A percentile compares a stretch with the other conserved stretches of the same genome.
Evolutionary conservation across 2,888 invertebrate species (phyloP).

Genomic region (Chelonus formosanus): DNA sequence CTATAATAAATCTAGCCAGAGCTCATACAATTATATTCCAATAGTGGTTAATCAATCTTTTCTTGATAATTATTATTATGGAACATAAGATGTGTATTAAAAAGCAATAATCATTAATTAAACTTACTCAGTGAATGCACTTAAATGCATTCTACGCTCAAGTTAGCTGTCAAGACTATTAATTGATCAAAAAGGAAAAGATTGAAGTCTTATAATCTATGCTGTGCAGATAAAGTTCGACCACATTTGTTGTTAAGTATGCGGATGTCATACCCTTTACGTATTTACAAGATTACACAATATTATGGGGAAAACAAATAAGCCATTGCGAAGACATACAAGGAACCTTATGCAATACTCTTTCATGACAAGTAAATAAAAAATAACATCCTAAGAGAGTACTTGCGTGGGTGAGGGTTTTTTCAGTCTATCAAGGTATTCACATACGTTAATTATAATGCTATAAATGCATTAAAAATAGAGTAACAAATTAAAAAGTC

Average conservation of each 20-base stretch:
- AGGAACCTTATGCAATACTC: conserved; percentile 11
- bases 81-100: neutral
- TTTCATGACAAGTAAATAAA: conserved; percentile 16
- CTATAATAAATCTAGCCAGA: neutral
- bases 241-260: conserved; percentile 2
- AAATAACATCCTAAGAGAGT: neutral
- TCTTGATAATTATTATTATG: conserved; percentile 2
- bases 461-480: neutral
- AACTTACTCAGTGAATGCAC: neutral
- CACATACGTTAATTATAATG: neutral
- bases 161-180: conserved; percentile 12
- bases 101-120: conserved; percentile 6
- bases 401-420: conserved; percentile 6
- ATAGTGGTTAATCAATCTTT: neutral
- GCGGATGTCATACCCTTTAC: conserved; percentile 10
- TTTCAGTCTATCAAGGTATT: neutral
- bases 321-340: conserved; percentile 1
- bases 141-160: conserved; percentile 7
- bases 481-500: neutral
- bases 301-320: conserved; percentile 7
- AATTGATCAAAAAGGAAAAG: conserved; percentile 8
- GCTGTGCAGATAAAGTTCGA: neutral
- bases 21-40: neutral
- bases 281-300: conserved; percentile 2
- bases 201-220: neutral